Evolutionary conservation across 37 sponge, comb jelly and placozoan species (phyloP).

Genomic region (Geodia barretti): DNA sequence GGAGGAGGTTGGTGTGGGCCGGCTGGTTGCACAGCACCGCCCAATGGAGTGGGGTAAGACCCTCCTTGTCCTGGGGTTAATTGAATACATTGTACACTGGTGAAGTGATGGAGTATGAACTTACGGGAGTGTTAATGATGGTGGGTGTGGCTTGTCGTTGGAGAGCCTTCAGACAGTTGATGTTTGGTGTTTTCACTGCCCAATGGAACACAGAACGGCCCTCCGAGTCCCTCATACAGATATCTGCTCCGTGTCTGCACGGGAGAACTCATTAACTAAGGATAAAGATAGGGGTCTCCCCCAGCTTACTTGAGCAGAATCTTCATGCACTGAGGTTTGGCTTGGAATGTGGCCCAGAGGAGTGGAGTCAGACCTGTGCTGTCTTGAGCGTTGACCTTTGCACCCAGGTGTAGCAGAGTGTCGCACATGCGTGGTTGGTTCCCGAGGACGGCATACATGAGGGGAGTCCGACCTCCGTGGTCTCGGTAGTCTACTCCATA

Average conservation of each 20-base stretch:
- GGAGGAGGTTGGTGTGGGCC: constrained; percentile 59
- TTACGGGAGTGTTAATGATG: constrained; percentile 52
- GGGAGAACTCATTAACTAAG: neutral
- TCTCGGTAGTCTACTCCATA: constrained; percentile 77
- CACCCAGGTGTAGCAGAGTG: constrained; percentile 57
- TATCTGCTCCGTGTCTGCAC: constrained; percentile 60
- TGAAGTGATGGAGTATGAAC: neutral
- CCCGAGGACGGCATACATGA: constrained; percentile 88
- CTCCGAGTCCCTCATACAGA: constrained; percentile 32
- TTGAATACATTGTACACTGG: neutral
- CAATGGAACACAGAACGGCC: constrained; percentile 79
- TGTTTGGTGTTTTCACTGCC: constrained; percentile 67
- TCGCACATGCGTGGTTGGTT: constrained; percentile 83
- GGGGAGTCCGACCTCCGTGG: constrained; percentile 80
- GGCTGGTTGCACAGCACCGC: constrained; percentile 86
- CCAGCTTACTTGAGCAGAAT: constrained; percentile 66
- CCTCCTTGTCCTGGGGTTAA: constrained; percentile 58
- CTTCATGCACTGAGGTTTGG: constrained; percentile 59
- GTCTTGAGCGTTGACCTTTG: constrained; percentile 63
- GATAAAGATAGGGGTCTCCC: neutral
- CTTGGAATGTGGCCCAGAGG: constrained; percentile 78
- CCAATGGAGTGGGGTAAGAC: constrained; percentile 81
- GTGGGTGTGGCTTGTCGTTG: neutral
- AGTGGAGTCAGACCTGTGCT: constrained; percentile 58
- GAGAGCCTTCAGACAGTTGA: constrained; percentile 58